These are phyloP conservation scores for Morelia viridis DNA, from an alignment of 2,797 vertebrate species.

Conservation along the genomic window DNA sequence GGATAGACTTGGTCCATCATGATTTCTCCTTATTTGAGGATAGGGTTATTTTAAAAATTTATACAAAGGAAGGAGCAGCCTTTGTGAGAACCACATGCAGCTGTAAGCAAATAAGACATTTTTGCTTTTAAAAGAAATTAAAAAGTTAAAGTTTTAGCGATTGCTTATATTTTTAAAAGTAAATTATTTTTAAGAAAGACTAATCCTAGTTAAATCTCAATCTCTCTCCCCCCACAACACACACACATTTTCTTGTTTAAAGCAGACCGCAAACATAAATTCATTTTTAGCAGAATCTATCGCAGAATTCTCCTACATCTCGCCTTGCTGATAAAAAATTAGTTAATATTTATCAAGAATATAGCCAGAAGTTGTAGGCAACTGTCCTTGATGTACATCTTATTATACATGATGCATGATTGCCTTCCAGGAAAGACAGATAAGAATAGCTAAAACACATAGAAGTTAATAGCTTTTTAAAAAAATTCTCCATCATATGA, in stretches of 20 bases:
- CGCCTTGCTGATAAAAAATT: slow-evolving; percentile 7
- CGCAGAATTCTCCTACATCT: background rate
- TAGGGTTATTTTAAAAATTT: background rate
- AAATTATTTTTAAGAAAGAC: background rate
- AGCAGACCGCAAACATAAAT: background rate
- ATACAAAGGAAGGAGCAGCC: background rate
- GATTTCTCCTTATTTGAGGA: too few relatives aligned
- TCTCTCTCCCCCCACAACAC: background rate
- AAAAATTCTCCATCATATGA: background rate
- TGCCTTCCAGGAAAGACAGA: background rate
- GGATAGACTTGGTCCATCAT: too few relatives aligned
- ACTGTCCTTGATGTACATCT: background rate
- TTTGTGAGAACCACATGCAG: background rate
- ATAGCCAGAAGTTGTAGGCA: background rate
- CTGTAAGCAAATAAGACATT: background rate
- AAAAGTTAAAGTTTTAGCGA: background rate
- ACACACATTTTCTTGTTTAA: background rate
- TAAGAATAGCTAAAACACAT: background rate
- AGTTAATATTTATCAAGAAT: slow-evolving; percentile 34
- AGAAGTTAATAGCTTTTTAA: background rate
- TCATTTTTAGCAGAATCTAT: background rate
- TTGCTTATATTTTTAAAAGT: background rate
- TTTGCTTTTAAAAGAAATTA: background rate
- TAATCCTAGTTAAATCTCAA: background rate
- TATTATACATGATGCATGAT: background rate